Conservation (phyloP, 2,888 invertebrate species). For the Noctua comes region DNA sequence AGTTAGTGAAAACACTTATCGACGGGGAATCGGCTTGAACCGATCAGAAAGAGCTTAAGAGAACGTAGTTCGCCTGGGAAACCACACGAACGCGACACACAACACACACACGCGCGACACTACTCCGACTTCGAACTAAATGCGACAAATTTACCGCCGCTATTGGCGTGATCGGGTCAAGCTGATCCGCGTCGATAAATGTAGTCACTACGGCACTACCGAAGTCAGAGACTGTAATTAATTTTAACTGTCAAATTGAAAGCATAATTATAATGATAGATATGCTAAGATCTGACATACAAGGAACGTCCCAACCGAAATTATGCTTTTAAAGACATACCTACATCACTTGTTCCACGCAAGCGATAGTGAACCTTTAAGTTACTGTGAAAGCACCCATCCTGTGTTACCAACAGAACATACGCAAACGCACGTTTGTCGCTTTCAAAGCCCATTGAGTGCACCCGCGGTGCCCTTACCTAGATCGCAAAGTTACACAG, state of each 20-base stretch:
- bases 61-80: neutral
- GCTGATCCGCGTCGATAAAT: neutral
- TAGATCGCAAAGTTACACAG: conserved; percentile 13
- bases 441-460: neutral
- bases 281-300: neutral
- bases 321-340: conserved; percentile 32
- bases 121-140: neutral
- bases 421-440: neutral
- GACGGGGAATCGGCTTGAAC: neutral
- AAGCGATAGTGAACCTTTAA: conserved; percentile 25
- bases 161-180: neutral
- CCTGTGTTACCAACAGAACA: conserved; percentile 8
- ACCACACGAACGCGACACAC: too few species aligned
- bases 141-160: neutral
- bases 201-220: neutral
- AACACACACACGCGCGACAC: too few species aligned
- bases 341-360: conserved; percentile 18
- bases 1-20: neutral
- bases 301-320: conserved; percentile 16
- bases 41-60: neutral
- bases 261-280: neutral
- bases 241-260: neutral
- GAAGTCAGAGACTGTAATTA: neutral
- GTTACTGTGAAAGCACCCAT: neutral
- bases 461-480: conserved; percentile 11